Base-by-base conservation (phyloP, 2,888 invertebrate species). In the Digitonthophagus gazella region DNA sequence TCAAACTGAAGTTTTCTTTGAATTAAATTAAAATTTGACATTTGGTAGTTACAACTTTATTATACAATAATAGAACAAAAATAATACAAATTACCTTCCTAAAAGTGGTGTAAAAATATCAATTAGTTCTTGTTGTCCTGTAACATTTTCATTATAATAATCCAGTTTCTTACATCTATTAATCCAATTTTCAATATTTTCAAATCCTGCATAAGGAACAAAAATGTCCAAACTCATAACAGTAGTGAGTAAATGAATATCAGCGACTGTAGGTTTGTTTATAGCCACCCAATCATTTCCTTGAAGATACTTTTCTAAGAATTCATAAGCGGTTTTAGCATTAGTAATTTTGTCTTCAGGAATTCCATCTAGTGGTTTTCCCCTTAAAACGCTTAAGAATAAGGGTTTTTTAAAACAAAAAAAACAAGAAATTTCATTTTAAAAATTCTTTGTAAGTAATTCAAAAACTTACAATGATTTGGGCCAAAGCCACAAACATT, bases 181-280 rank as follows among this genome's bases (percentile, higher is more conserved):
- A 11, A 80, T 69, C 82, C 82, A 83, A 8, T 73, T 73, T 0
- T 66, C 54, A n/a, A 82, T 44, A 63, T 78, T 78, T 0, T 79
- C 77, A 6, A 57, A 15, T 4, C 75, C 72, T 4, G 66, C 72
- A 66, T 83, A 67, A 14, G 82, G 79, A 1, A 80, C 69, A n/a
- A 83, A 69, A 58, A 78, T 74, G 11, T 75, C 72, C 2, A 82
- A 67, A 1, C 78, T 76, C 0, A 81, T 76, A 2, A 82, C 72
- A 0, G 79, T 78, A 5, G 84, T 77, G 6, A 83, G 80, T 20
- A 84, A 78, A 11, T 83, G 81, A 57, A 86, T 77, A 74, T 88
- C 88, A 5, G 87, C 88, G 64, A 88, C 80, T 2, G 88, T 87
- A 64, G 86, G 75, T n/a, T 80, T 75, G 64, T 86, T 81, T 0